Evolutionary conservation across 2,888 invertebrate species (phyloP).

Genomic region (Elysia crispata): DNA sequence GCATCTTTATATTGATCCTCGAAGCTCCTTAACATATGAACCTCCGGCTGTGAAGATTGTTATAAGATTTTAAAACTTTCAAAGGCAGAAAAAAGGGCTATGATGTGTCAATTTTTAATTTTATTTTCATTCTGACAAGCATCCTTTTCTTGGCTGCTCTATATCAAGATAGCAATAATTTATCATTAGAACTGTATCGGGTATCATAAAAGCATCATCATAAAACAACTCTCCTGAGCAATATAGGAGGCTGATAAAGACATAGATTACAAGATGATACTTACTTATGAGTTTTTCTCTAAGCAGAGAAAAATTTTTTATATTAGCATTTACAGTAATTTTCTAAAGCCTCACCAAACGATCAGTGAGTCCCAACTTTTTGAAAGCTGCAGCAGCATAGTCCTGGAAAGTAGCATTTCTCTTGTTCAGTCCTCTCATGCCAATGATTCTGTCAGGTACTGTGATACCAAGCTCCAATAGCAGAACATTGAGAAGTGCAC

Average conservation of each 20-base stretch:
- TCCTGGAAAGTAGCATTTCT: conserved; percentile 78
- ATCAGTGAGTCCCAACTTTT: conserved; percentile 81
- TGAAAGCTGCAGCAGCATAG: conserved; percentile 85
- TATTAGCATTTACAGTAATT: too few species aligned
- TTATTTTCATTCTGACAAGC: too few species aligned
- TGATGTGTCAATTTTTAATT: too few species aligned
- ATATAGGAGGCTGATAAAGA: too few species aligned
- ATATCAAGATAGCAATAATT: too few species aligned
- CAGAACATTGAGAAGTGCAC: conserved; percentile 84
- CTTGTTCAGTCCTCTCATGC: conserved; percentile 39
- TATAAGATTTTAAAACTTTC: neutral
- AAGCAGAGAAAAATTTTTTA: too few species aligned
- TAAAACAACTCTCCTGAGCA: too few species aligned
- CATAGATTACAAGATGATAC: too few species aligned
- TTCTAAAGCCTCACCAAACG: conserved; percentile 75
- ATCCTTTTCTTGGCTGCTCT: too few species aligned
- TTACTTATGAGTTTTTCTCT: too few species aligned
- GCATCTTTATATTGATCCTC: conserved; percentile 52
- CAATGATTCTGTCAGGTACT: conserved; percentile 42
- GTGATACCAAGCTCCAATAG: conserved; percentile 74
- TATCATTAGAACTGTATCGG: too few species aligned
- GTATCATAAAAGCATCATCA: too few species aligned
- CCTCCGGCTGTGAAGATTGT: neutral
- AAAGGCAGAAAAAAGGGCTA: neutral
- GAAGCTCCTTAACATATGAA: neutral